These are phyloP conservation scores for Caenorhabditis macrosperma DNA, from an alignment of 2,888 invertebrate species.

Conservation along the genomic window DNA sequence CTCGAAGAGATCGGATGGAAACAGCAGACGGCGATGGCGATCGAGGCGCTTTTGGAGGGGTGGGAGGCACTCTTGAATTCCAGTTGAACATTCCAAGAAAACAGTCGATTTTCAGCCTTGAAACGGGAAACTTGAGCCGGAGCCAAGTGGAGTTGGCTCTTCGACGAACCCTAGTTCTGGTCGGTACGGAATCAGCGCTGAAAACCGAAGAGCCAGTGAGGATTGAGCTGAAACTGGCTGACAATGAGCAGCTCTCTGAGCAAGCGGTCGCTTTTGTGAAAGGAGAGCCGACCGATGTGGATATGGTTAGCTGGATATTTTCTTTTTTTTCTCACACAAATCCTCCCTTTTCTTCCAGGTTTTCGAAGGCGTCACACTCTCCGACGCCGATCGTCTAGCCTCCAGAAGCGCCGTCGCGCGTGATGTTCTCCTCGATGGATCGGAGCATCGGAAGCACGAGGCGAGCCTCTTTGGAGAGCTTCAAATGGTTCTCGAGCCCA, in stretches of 20 bases:
- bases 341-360: slow-evolving; percentile 5
- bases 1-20: slow-evolving; percentile 32
- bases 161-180: slow-evolving; percentile 19
- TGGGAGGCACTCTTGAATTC: no score
- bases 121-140: not conserved
- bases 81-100: no score
- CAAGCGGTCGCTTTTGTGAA: not conserved
- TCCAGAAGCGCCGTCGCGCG: slow-evolving; percentile 7
- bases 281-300: slow-evolving; percentile 19
- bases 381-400: slow-evolving; percentile 36
- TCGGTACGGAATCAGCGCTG: not conserved
- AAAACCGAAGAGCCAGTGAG: not conserved
- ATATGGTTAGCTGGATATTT: slow-evolving; percentile 32
- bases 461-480: slow-evolving; percentile 46
- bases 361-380: slow-evolving; percentile 42
- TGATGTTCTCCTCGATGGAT: slow-evolving; percentile 50
- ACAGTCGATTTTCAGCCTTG: slow-evolving; percentile 26
- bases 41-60: slow-evolving; percentile 36
- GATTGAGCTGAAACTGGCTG: not conserved
- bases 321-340: no score
- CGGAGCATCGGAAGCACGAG: slow-evolving; percentile 21
- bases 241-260: not conserved
- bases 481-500: slow-evolving; percentile 33
- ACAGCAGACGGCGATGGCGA: slow-evolving; percentile 25
- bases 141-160: slow-evolving; percentile 40